These are phyloP conservation scores for Hydraecia micacea DNA, from an alignment of 2,888 invertebrate species.

Conservation along the genomic window DNA sequence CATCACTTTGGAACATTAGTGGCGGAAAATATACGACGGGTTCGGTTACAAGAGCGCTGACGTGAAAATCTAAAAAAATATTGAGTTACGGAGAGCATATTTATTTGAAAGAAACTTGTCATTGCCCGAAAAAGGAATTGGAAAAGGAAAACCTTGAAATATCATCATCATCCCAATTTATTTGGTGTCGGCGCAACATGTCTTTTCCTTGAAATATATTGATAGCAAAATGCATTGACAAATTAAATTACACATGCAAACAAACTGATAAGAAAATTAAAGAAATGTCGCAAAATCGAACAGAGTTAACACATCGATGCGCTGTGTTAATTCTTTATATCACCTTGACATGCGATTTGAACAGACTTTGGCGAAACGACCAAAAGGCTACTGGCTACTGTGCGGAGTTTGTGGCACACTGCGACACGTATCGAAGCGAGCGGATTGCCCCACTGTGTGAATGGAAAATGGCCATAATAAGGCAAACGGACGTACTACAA, in stretches of 20 bases:
- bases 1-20: not conserved
- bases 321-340: slow-evolving; percentile 77
- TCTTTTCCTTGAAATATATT: not conserved
- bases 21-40: not conserved
- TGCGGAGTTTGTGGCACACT: slow-evolving; percentile 49
- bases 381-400: slow-evolving; percentile 43
- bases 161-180: no score
- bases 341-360: slow-evolving; percentile 79
- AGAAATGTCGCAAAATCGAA: slow-evolving; percentile 59
- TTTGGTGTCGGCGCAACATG: no score
- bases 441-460: slow-evolving; percentile 86
- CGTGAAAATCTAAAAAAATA: not conserved
- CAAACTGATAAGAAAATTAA: slow-evolving; percentile 60
- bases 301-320: slow-evolving; percentile 74
- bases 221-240: slow-evolving; percentile 16
- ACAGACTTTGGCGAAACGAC: slow-evolving; percentile 71
- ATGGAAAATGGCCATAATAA: slow-evolving; percentile 88
- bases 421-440: slow-evolving; percentile 70
- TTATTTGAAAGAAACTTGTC: not conserved
- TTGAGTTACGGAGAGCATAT: not conserved
- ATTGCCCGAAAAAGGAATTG: not conserved
- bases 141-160: no score
- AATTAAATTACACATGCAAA: slow-evolving; percentile 55
- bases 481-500: slow-evolving; percentile 86
- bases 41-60: not conserved